These are phyloP conservation scores for Masnerella sp. DNA, from an alignment of 2,888 invertebrate species.

Conservation along the genomic window DNA sequence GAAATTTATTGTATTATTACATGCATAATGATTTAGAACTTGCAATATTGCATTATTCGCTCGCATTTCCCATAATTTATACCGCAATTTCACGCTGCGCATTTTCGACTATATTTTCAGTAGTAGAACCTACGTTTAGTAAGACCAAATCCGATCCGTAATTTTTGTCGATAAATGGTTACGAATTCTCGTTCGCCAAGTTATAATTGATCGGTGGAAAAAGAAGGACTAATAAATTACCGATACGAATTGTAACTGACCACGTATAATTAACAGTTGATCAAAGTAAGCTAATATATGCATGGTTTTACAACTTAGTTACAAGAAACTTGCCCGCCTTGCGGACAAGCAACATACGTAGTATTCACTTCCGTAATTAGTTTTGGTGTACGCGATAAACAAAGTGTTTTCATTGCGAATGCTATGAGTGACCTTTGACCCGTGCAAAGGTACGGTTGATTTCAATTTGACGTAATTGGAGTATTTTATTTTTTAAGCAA, in stretches of 20 bases:
- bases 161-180: no score
- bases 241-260: constrained; percentile 13
- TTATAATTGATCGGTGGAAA: background rate
- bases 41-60: no score
- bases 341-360: constrained; percentile 17
- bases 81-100: no score
- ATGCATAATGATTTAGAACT: no score
- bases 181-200: background rate
- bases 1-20: no score
- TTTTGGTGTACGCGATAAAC: constrained; percentile 31
- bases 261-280: constrained; percentile 27
- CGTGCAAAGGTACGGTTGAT: constrained; percentile 12
- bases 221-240: background rate
- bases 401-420: constrained; percentile 28
- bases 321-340: constrained; percentile 39
- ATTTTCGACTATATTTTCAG: no score
- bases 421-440: no score
- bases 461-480: background rate
- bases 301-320: constrained; percentile 44
- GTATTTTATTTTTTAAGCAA: no score
- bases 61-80: no score
- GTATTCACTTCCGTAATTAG: constrained; percentile 44
- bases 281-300: constrained; percentile 33
- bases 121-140: no score
- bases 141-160: no score